A percentile compares a stretch with the other conserved stretches of the same genome.
phyloP scores from a whole-genome alignment of 1,140 invertebrate species.

The Cyclargus thomasi region DNA sequence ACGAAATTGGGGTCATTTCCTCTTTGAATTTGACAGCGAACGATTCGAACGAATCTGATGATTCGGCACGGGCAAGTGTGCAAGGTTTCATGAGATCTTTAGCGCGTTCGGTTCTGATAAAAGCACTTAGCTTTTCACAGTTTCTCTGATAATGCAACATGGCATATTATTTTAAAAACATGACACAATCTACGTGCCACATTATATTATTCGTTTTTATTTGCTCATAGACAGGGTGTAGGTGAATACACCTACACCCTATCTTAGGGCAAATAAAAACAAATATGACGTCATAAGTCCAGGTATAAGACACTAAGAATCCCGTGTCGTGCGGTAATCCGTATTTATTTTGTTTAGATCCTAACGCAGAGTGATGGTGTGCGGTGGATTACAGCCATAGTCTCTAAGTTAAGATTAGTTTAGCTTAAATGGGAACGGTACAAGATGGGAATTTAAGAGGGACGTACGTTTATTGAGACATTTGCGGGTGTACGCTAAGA shows the following conservation, averaged over 20 bases:
- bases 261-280: background rate
- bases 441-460: background rate
- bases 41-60: too few relatives aligned
- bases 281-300: background rate
- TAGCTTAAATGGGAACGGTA: background rate
- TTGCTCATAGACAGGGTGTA: too few relatives aligned
- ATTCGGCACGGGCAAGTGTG: too few relatives aligned
- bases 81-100: too few relatives aligned
- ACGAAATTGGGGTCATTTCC: too few relatives aligned
- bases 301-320: background rate
- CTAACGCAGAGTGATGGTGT: conserved; percentile 26
- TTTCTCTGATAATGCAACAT: too few relatives aligned
- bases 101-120: too few relatives aligned
- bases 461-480: background rate
- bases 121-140: too few relatives aligned
- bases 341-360: conserved; percentile 28
- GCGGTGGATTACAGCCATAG: conserved; percentile 19
- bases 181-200: too few relatives aligned
- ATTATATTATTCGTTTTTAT: too few relatives aligned
- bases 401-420: conserved; percentile 1
- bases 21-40: too few relatives aligned
- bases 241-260: background rate
- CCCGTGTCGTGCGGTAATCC: conserved; percentile 8
- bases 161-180: too few relatives aligned
- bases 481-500: background rate